phyloP scores from a whole-genome alignment of 2,797 vertebrate genomes.

The Iguana delicatissima region DNA sequence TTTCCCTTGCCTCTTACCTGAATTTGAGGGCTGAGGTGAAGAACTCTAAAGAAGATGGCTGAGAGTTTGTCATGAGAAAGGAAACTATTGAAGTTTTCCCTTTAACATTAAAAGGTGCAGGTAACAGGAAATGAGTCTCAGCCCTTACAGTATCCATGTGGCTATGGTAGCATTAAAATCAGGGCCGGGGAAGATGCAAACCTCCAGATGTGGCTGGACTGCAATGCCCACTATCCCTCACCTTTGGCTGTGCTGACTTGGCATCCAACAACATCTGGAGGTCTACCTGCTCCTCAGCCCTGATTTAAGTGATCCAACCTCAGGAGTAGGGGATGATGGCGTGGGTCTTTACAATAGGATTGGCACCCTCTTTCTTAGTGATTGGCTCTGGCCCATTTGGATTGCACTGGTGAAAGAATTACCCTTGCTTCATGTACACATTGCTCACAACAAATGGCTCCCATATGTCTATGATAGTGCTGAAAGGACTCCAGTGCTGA shows the following conservation, averaged over 20 bases:
- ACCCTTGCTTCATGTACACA: no score
- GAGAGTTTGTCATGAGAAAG: background rate
- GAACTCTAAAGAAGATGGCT: background rate
- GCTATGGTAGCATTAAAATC: background rate
- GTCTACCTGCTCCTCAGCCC: no score
- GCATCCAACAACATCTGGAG: no score
- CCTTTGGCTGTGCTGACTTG: no score
- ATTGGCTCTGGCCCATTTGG: background rate
- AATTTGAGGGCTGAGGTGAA: background rate
- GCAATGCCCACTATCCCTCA: no score
- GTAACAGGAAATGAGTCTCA: background rate
- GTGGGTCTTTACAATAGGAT: no score
- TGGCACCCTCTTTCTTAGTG: background rate
- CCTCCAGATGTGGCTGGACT: no score
- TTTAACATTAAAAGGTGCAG: background rate
- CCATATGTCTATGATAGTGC: background rate
- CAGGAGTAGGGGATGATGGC: background rate
- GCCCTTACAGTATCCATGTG: background rate
- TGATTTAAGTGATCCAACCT: background rate
- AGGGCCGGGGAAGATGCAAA: background rate
- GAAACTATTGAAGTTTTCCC: background rate
- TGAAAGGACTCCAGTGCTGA: background rate
- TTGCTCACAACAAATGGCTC: background rate
- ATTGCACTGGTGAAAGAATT: background rate
- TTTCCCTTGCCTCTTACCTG: background rate